Evolutionary conservation across 2,797 vertebrate genomes (phyloP).

Genomic region (Hemibagrus guttatus): DNA sequence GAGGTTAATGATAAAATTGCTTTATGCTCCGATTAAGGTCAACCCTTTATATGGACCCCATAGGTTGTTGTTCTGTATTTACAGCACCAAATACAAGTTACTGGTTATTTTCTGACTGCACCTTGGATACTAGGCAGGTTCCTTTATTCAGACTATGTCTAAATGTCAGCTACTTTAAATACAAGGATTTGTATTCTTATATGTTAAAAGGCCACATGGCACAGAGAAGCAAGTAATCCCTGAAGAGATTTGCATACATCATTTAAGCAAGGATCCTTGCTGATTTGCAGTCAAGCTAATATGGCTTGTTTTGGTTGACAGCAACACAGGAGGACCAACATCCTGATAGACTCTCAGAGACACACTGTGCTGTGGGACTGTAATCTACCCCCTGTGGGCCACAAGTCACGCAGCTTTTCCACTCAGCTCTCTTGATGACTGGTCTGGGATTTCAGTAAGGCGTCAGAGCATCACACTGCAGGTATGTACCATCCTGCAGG

Average conservation of each 20-base stretch:
- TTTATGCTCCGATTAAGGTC: background rate
- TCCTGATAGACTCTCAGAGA: constrained; percentile 37
- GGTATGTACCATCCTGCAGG: constrained; percentile 18
- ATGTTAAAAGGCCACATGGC: background rate
- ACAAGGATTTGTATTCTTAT: background rate
- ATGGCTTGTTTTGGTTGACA: constrained; percentile 48
- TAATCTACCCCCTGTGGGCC: constrained; percentile 45
- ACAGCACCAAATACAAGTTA: background rate
- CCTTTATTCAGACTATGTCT: background rate
- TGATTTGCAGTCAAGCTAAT: constrained; percentile 28
- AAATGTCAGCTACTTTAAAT: background rate
- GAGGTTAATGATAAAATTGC: no score
- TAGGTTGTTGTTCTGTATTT: background rate
- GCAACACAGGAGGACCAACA: constrained; percentile 35
- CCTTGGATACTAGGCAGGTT: background rate
- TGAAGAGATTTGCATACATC: background rate
- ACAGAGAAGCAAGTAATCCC: background rate
- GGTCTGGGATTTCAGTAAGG: constrained; percentile 33
- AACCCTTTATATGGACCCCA: background rate
- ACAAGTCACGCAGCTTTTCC: constrained; percentile 24
- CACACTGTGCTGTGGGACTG: constrained; percentile 29
- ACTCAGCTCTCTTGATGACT: constrained; percentile 27
- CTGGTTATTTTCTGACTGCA: background rate
- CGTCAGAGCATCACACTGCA: constrained; percentile 24
- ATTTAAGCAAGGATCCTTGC: constrained; percentile 2